These are phyloP conservation scores for Ophion obscuratus DNA, from an alignment of 2,888 invertebrate genomes.

Conservation along the genomic window DNA sequence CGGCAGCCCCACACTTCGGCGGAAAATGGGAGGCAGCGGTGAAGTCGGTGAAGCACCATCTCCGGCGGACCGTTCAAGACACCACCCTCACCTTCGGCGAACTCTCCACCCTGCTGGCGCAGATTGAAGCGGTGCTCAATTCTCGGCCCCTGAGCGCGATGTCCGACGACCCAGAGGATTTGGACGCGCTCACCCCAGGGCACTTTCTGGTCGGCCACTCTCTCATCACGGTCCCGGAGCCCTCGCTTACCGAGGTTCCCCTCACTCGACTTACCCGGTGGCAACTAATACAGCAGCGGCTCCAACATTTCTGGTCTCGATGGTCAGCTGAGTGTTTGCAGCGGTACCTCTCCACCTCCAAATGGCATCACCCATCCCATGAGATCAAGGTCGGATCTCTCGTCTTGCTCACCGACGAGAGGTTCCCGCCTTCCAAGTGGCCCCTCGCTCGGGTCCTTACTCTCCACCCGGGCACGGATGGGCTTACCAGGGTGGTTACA, in stretches of 20 bases:
- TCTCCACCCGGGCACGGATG: neutral
- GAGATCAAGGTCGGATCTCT: neutral
- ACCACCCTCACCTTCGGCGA: neutral
- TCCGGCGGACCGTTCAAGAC: neutral
- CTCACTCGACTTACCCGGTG: neutral
- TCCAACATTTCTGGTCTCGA: neutral
- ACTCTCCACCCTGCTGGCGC: neutral
- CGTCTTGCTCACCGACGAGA: neutral
- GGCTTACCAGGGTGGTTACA: neutral
- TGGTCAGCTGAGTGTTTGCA: neutral
- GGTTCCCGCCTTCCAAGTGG: neutral
- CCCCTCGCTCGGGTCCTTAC: neutral
- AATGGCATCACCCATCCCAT: neutral
- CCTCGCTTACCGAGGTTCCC: neutral
- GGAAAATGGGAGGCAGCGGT: constrained; percentile 6
- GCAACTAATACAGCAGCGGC: neutral
- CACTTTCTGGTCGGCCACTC: neutral
- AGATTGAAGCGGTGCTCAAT: too few species aligned
- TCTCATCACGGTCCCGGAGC: neutral
- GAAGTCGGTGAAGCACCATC: neutral
- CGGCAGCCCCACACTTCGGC: neutral
- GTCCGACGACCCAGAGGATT: neutral
- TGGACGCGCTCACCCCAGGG: neutral
- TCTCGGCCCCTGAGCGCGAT: too few species aligned
- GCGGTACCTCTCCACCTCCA: neutral